A percentile compares a stretch with the other conserved stretches of the same genome.
Conservation (phyloP, 1,140 invertebrate genomes). For the Micrasema minimum region DNA sequence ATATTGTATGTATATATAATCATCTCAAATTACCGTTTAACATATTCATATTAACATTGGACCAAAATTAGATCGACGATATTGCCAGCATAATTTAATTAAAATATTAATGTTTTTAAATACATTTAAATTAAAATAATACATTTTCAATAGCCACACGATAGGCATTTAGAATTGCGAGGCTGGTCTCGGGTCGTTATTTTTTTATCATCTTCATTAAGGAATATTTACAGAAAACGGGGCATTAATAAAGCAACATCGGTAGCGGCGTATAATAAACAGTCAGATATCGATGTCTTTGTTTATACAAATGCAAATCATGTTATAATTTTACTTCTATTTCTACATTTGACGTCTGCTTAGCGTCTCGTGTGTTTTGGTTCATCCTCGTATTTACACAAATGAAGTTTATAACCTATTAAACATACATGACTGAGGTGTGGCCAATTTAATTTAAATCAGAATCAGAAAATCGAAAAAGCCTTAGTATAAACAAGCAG, state of each 20-base stretch:
- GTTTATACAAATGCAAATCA: conserved; percentile 43
- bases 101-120: too few species aligned
- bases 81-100: too few species aligned
- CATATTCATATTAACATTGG: too few species aligned
- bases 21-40: too few species aligned
- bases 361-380: conserved; percentile 32
- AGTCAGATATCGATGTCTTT: conserved; percentile 42
- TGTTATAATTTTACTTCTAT: conserved; percentile 46
- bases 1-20: too few species aligned
- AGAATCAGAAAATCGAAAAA: too few species aligned
- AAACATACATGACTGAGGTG: conserved; percentile 32
- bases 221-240: conserved; percentile 37
- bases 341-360: conserved; percentile 38
- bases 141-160: too few species aligned
- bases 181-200: conserved; percentile 21
- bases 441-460: conserved; percentile 32
- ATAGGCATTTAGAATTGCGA: too few species aligned
- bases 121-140: too few species aligned
- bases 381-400: conserved; percentile 39
- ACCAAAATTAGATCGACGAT: too few species aligned
- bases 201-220: conserved; percentile 45
- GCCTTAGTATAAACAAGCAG: too few species aligned
- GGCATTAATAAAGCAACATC: conserved; percentile 29
- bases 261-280: conserved; percentile 12
- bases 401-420: conserved; percentile 39